Evolutionary conservation across 2,797 vertebrate species (phyloP), one percentile per base, ranked within the genome.

Genomic region (Mastacembelus armatus): DNA sequence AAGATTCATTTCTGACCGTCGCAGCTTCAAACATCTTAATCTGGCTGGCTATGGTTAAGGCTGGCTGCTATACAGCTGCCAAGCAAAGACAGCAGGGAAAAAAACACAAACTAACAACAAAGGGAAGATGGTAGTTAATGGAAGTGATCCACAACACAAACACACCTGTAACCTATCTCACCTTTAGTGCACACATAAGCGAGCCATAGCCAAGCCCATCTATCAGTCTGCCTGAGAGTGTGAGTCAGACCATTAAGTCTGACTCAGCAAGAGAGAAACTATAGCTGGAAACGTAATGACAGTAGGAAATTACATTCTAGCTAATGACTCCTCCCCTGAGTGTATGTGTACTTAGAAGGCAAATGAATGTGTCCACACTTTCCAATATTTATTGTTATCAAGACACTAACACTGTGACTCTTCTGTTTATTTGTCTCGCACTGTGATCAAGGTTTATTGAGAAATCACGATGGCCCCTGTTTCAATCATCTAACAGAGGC

Each of bases 291-390:
- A 73, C 66, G 63, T 81, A 85, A 85, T 72, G 72, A 74, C 43
- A 55, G 56, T 42, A 73, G 47, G 68, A 84, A 86, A 90, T 87
- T 66, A 67, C 64, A 83, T 80, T 83, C 40, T 74, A 66, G 33
- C 43, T 47, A 47, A 45, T 67, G 62, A 71, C 48, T 60, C 45
- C 35, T 58, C 61, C 26, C 15, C 0, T 4, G 5, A 29, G 36
- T 29, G 24, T 32, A 54, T 39, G 16, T 19, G 38, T 51, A 47
- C 38, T 74, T 29, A 52, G 3, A 49, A n/a, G 11, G 16, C 5
- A 19, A 65, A 50, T 40, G 1, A 55, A 66, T 52, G 32, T 38
- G 36, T 32, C 43, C 27, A 57, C 44, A 32, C 52, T 49, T 50
- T 49, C 21, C 11, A 44, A 40, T 43, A 27, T 55, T 40, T 40